These are phyloP conservation scores for Brachionus rubens DNA, from an alignment of 1,140 invertebrate species.

Conservation along the genomic window DNA sequence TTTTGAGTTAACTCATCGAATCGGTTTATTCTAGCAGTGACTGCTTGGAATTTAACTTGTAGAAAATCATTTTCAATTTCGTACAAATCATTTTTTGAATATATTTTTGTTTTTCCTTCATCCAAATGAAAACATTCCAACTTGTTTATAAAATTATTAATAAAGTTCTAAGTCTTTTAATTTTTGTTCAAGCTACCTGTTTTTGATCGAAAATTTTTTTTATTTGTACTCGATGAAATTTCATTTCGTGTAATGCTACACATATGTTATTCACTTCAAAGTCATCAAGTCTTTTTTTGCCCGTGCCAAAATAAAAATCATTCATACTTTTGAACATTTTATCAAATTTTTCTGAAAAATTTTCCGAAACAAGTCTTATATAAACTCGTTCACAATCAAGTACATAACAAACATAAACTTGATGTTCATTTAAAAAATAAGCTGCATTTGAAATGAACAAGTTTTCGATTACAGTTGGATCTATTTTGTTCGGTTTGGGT, in stretches of 20 bases:
- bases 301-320: neutral
- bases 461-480: neutral
- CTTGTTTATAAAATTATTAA: neutral
- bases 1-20: slow-evolving; percentile 8
- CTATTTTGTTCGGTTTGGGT: neutral
- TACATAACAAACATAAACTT: neutral
- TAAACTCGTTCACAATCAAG: slow-evolving; percentile 4
- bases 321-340: slow-evolving; percentile 19
- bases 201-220: neutral
- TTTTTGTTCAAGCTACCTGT: neutral
- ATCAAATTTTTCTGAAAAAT: slow-evolving; percentile 28
- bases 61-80: slow-evolving; percentile 24
- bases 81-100: neutral
- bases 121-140: slow-evolving; percentile 26
- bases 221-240: slow-evolving; percentile 7
- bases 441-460: slow-evolving; percentile 10
- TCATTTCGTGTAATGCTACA: neutral
- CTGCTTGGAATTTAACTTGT: slow-evolving; percentile 16
- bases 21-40: neutral
- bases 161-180: too few species aligned
- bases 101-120: neutral
- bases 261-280: neutral
- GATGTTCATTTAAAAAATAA: slow-evolving; percentile 26
- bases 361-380: neutral
- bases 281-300: neutral